Percentiles rank a stretch among this genome's conserved stretches.
Evolutionary conservation across 1,140 invertebrate genomes (phyloP).

Genomic region (Wasmannia auropunctata): DNA sequence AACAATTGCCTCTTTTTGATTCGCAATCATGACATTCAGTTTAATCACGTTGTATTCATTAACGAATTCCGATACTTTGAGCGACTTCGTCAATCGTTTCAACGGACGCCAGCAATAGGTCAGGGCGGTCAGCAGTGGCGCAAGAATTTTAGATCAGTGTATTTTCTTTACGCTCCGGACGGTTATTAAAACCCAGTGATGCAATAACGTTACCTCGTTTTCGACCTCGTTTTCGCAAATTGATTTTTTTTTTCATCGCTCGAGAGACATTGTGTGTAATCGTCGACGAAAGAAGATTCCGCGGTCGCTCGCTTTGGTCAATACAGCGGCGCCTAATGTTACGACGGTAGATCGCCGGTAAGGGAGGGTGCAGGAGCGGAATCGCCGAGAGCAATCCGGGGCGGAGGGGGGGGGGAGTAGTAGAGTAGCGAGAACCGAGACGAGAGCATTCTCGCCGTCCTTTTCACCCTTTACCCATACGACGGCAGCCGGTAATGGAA

Average conservation of each 20-base stretch:
- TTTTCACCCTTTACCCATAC: constrained; percentile 74
- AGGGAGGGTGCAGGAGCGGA: constrained; percentile 21
- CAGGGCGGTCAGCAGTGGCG: background rate
- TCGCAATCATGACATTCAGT: constrained; percentile 26
- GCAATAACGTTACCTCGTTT: constrained; percentile 40
- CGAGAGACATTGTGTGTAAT: background rate
- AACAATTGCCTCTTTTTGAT: background rate
- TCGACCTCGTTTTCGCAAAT: background rate
- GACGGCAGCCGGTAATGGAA: constrained; percentile 81
- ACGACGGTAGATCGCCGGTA: constrained; percentile 27
- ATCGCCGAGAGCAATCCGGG: background rate
- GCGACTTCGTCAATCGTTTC: constrained; percentile 4
- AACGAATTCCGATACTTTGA: constrained; percentile 49
- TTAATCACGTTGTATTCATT: constrained; percentile 64
- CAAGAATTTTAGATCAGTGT: constrained; percentile 56
- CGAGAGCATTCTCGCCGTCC: constrained; percentile 67
- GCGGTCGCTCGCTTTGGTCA: background rate
- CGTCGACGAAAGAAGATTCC: constrained; percentile 22
- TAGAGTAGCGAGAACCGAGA: constrained; percentile 51
- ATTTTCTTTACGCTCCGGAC: constrained; percentile 58
- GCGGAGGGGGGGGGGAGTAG: background rate
- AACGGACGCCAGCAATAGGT: background rate
- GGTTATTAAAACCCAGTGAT: constrained; percentile 51
- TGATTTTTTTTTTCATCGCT: background rate
- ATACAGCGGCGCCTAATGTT: constrained; percentile 42